Evolutionary conservation across 2,113 vertebrate genomes (phyloP).

Genomic region (Buteo buteo): DNA sequence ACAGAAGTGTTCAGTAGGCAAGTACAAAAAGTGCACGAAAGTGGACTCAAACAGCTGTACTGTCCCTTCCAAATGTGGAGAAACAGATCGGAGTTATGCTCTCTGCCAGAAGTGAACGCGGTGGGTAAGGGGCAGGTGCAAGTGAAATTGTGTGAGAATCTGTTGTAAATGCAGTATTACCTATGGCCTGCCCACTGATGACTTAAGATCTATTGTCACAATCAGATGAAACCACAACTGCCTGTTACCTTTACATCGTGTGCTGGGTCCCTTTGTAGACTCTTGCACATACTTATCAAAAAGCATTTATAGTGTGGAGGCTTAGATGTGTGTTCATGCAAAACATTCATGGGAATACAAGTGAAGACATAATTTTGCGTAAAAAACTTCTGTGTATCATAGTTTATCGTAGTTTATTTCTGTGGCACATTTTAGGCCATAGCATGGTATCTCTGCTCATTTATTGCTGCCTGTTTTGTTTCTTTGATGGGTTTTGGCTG

Average conservation of each 20-base stretch:
- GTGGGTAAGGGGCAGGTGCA: not conserved
- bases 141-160: not conserved
- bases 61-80: not conserved
- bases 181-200: not conserved
- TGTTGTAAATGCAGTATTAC: not conserved
- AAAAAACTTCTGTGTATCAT: not conserved
- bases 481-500: not conserved
- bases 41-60: not conserved
- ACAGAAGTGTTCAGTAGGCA: not conserved
- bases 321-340: not conserved
- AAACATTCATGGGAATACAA: not conserved
- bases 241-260: accelerated
- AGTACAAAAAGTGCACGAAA: not conserved
- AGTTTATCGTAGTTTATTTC: not conserved
- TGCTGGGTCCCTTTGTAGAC: not conserved
- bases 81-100: not conserved
- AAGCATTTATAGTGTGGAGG: not conserved
- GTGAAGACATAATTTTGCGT: not conserved
- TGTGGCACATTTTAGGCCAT: accelerated
- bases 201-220: not conserved
- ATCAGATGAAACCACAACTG: not conserved
- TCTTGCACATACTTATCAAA: not conserved
- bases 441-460: not conserved
- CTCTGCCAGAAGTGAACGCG: not conserved
- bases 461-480: not conserved